Conservation (phyloP, 1,140 invertebrate genomes). For the Trichonephila clavipes region DNA sequence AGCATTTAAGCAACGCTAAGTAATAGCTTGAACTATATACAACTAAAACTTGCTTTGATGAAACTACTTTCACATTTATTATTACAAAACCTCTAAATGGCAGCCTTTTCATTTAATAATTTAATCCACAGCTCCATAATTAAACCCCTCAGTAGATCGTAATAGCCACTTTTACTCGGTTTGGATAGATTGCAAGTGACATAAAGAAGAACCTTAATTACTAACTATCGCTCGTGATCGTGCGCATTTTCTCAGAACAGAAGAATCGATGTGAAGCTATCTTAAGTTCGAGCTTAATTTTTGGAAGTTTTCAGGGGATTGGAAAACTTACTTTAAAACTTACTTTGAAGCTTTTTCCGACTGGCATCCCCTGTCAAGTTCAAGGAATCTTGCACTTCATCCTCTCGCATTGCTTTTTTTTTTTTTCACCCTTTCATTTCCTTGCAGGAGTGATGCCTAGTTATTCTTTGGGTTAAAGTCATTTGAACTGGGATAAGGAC, state of each 20-base stretch:
- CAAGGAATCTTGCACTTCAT: neutral
- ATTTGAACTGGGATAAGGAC: neutral
- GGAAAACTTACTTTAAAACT: neutral
- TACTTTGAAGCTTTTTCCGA: neutral
- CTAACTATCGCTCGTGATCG: neutral
- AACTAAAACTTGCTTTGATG: no score
- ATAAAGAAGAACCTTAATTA: neutral
- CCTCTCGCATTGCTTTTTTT: neutral
- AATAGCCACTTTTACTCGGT: neutral
- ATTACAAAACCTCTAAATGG: neutral
- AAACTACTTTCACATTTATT: no score
- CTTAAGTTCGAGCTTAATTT: neutral
- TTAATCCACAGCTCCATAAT: neutral
- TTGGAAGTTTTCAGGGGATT: neutral
- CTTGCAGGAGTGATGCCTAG: neutral
- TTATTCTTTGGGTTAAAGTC: neutral
- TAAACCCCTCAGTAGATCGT: neutral
- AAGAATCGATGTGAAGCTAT: slow-evolving; percentile 8
- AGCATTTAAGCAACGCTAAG: no score
- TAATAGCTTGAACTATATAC: no score
- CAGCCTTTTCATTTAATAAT: neutral
- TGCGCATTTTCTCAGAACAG: neutral
- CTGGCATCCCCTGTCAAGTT: neutral
- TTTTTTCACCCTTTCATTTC: slow-evolving; percentile 1
- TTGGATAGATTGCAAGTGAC: neutral